Evolutionary conservation across 1,140 invertebrate genomes (phyloP).

Genomic region (Drosophila orena): DNA sequence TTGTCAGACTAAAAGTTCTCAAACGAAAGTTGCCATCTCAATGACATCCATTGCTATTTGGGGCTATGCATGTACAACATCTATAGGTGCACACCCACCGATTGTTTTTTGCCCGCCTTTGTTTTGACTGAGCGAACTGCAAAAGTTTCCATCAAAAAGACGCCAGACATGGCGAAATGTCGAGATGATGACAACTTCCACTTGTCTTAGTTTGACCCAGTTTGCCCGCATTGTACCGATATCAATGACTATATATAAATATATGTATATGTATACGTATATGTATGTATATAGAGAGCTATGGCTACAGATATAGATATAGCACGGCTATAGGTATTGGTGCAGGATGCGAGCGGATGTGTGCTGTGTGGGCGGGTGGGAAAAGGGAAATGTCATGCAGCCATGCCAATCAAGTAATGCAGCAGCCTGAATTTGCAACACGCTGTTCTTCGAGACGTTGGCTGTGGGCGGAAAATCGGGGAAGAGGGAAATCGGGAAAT

Average conservation of each 20-base stretch:
- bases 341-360: background rate
- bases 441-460: conserved; percentile 10
- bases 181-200: conserved; percentile 21
- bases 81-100: conserved; percentile 7
- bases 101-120: conserved; percentile 29
- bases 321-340: background rate
- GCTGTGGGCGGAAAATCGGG: conserved; percentile 29
- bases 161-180: conserved; percentile 24
- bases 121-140: conserved; percentile 42
- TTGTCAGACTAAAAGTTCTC: conserved; percentile 27
- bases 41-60: conserved; percentile 27
- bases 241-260: conserved; percentile 28
- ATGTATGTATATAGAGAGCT: background rate
- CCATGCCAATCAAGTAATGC: conserved; percentile 79
- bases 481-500: too few relatives aligned
- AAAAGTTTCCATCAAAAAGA: conserved; percentile 44
- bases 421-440: conserved; percentile 19
- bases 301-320: background rate
- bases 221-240: conserved; percentile 38
- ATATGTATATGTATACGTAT: background rate
- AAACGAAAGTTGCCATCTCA: conserved; percentile 37
- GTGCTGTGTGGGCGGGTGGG: background rate
- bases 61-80: background rate
- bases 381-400: conserved; percentile 58
- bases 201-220: conserved; percentile 43